These are phyloP conservation scores for Cryptotis parvus DNA, from an alignment of 2,113 vertebrate species.

Conservation along the genomic window DNA sequence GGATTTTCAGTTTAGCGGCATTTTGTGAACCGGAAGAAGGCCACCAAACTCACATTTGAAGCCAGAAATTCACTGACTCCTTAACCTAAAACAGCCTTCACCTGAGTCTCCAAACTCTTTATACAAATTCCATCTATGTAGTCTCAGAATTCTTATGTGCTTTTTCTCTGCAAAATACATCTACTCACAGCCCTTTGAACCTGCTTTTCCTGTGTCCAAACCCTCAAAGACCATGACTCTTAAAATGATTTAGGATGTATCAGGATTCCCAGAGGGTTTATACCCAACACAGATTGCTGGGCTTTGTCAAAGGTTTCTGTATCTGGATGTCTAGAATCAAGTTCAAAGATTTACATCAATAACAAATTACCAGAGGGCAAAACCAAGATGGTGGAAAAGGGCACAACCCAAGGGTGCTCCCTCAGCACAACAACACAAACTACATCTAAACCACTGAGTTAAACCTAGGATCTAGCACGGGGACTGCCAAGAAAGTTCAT, in stretches of 20 bases:
- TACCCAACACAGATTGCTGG: not conserved
- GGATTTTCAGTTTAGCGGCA: not conserved
- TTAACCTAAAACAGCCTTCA: not conserved
- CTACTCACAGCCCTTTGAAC: not conserved
- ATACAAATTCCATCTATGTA: not conserved
- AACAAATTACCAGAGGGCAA: not conserved
- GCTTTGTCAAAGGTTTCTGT: not conserved
- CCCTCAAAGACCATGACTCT: not conserved
- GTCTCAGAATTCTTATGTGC: not conserved
- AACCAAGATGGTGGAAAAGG: too few relatives aligned
- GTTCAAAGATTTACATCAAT: not conserved
- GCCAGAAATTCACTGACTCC: not conserved
- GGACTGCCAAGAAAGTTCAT: too few relatives aligned
- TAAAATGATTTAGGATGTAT: not conserved
- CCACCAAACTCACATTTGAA: not conserved
- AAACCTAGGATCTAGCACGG: too few relatives aligned
- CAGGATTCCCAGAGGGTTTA: not conserved
- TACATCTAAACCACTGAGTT: too few relatives aligned
- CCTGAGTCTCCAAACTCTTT: not conserved
- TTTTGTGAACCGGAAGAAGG: slow-evolving; percentile 26
- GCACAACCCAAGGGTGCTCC: too few relatives aligned
- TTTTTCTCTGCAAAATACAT: not conserved
- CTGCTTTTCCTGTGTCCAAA: not conserved
- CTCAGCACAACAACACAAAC: too few relatives aligned
- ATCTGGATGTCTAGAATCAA: not conserved